phyloP scores from a whole-genome alignment of 92 coral and sea anemone species.

The Paramuricea clavata region DNA sequence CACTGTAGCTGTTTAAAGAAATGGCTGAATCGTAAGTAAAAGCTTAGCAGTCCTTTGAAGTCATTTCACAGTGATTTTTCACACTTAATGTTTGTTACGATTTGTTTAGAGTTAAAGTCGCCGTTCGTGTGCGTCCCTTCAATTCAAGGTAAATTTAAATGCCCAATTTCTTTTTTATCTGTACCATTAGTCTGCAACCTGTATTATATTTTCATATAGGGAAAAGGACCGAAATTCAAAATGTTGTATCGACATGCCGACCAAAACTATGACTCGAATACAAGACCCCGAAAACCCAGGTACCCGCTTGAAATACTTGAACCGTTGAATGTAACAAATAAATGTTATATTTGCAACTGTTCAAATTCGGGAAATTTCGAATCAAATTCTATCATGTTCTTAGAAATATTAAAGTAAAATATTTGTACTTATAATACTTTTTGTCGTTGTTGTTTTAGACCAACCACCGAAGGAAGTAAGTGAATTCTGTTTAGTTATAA shows the following conservation, averaged over 20 bases:
- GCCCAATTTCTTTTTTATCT: background rate
- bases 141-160: slow-evolving; percentile 84
- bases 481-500: background rate
- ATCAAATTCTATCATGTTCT: background rate
- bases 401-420: too few species aligned
- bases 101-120: slow-evolving; percentile 92
- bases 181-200: background rate
- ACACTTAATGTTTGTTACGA: background rate
- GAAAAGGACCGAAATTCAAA: slow-evolving; percentile 94
- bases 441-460: slow-evolving; percentile 64
- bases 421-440: background rate
- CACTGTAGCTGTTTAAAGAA: background rate
- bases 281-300: slow-evolving; percentile 91
- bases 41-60: background rate
- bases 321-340: slow-evolving; percentile 61
- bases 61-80: background rate
- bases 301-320: background rate
- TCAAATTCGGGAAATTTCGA: background rate
- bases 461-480: slow-evolving; percentile 96
- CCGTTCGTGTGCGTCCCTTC: slow-evolving; percentile 98
- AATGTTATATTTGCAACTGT: background rate
- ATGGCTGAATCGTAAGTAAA: slow-evolving; percentile 92
- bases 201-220: slow-evolving; percentile 50
- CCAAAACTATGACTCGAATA: slow-evolving; percentile 88
- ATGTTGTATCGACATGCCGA: slow-evolving; percentile 84